These are phyloP conservation scores for Cheilinus undulatus DNA, from an alignment of 2,113 vertebrate genomes.

Conservation along the genomic window DNA sequence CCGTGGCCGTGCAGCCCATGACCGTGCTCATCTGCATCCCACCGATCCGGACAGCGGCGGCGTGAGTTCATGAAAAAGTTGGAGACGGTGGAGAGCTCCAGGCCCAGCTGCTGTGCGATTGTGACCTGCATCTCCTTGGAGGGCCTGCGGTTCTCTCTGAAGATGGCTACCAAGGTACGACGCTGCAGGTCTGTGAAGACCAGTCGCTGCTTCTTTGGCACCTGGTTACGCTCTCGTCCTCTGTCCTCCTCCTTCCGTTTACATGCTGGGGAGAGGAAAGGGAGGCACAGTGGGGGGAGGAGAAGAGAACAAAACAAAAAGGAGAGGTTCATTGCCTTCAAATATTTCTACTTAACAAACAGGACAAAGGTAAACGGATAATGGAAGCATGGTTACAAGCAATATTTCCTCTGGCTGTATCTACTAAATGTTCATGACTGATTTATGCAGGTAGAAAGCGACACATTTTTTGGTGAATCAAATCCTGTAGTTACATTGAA, in stretches of 20 bases:
- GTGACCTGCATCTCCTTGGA: slow-evolving; percentile 99
- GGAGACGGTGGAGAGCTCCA: slow-evolving; percentile 98
- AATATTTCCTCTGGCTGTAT: not conserved
- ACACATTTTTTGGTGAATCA: not conserved
- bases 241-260: slow-evolving; percentile 98
- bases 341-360: not conserved
- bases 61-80: slow-evolving; percentile 99
- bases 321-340: not conserved
- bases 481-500: not conserved
- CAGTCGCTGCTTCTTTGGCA: slow-evolving; percentile 98
- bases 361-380: not conserved
- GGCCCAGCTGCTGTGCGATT: slow-evolving; percentile 97
- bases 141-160: slow-evolving; percentile 98
- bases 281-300: not conserved
- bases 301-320: not conserved
- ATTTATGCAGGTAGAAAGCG: not conserved
- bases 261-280: slow-evolving; percentile 86
- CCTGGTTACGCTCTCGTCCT: slow-evolving; percentile 93
- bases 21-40: slow-evolving; percentile 82
- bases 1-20: slow-evolving; percentile 69
- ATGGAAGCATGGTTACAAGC: not conserved
- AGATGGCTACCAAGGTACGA: slow-evolving; percentile 98
- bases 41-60: slow-evolving; percentile 94
- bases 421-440: not conserved
- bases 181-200: slow-evolving; percentile 99